Evolutionary conservation across 2,797 vertebrate species (phyloP).

Genomic region (Podargus strigoides): DNA sequence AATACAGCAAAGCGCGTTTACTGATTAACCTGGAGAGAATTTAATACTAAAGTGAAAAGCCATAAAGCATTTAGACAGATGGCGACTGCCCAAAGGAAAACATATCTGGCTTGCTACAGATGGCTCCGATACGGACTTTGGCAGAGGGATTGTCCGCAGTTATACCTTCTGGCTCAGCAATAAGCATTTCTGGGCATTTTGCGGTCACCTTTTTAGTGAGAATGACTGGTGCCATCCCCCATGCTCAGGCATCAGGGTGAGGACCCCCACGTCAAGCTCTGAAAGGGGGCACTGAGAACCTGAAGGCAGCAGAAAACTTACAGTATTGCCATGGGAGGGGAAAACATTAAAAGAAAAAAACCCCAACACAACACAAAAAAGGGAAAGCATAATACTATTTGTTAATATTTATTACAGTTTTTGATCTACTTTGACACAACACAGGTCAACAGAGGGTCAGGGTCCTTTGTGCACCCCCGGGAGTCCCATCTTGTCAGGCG

Average conservation of each 20-base stretch:
- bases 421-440: background rate
- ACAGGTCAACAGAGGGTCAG: background rate
- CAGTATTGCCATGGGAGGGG: background rate
- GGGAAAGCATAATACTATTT: background rate
- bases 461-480: background rate
- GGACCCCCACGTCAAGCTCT: background rate
- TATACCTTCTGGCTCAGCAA: background rate
- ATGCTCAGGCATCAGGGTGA: rapidly evolving
- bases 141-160: background rate
- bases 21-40: conserved; percentile 29
- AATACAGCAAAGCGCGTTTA: background rate
- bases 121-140: background rate
- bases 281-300: background rate
- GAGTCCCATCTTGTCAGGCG: background rate
- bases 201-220: background rate
- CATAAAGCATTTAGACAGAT: background rate
- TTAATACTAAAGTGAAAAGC: conserved; percentile 1
- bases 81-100: background rate
- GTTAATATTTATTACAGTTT: background rate
- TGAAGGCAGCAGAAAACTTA: background rate
- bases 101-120: background rate
- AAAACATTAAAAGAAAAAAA: background rate
- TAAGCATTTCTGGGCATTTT: background rate
- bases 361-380: background rate
- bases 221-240: background rate